Evolutionary conservation across 2,113 vertebrate species (phyloP), one percentile per base, ranked within the genome.

Genomic region (Nothobranchius kuhntae): DNA sequence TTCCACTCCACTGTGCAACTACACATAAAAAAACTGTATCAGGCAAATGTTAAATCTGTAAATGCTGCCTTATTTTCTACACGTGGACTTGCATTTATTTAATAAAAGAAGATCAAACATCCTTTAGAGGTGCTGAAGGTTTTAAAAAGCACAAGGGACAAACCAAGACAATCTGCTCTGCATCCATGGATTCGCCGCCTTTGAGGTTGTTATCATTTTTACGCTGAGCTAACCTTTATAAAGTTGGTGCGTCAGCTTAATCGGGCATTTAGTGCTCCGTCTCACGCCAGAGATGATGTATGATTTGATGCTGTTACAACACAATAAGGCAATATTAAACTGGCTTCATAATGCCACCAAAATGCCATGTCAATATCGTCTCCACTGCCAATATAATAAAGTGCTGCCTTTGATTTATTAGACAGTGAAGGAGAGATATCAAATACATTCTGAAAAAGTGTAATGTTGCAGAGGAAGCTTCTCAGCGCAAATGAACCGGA

Each of bases 301-400:
- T 68, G 86, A 85, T 88, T 80, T 79, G 74, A 90, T 79, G 78
- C 69, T 44, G 84, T 83, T 89, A 86, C 82, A 81, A 85, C 87
- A 91, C 83, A 91, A 91, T 87, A 82, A 89, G 79, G 76, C 57
- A 61, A 87, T 87, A 92, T 92, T 92, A 92, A 89, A 90, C 79
- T 38, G 47, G 77, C 80, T 89, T 86, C 88, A 89, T 91, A 92
- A 92, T 90, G 91, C 86, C 91, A 92, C 84, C 86, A 76, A 92
- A 93, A 93, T 92, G 89, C 87, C 91, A 92, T 89, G 89, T 91
- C 88, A 85, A 92, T 90, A 91, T 77, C 80, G 60, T 40, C 60
- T 67, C 64, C 66, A 35, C 58, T 53, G 79, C 71, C 84, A 76
- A 87, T 81, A 83, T 70, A 85, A 86, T 83, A 90, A 89, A 93